Conservation (phyloP, 2,888 invertebrate genomes). For the Pedicia rivosa region DNA sequence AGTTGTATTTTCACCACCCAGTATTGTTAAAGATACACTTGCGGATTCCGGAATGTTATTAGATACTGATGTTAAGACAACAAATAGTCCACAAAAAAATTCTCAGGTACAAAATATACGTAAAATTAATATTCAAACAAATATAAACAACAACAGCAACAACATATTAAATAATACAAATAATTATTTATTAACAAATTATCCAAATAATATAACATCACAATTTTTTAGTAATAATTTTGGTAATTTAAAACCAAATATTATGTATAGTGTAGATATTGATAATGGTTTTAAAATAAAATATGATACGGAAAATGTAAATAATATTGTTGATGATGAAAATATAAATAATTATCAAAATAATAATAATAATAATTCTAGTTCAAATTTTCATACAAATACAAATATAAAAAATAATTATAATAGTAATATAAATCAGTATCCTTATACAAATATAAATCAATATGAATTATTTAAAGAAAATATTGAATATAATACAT, state of each 20-base stretch:
- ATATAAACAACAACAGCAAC: no score
- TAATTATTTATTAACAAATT: no score
- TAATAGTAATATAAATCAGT: background rate
- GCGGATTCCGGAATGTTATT: constrained; percentile 25
- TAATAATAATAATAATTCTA: constrained; percentile 2
- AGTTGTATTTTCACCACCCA: constrained; percentile 65
- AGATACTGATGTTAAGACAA: constrained; percentile 16
- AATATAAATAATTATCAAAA: background rate
- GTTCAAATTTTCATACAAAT: background rate
- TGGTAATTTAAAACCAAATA: background rate
- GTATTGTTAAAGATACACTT: constrained; percentile 69
- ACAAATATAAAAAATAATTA: constrained; percentile 3
- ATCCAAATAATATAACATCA: background rate
- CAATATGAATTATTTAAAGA: background rate
- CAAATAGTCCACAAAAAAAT: constrained; percentile 21
- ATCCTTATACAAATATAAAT: no score
- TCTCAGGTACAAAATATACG: constrained; percentile 13
- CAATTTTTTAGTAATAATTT: constrained; percentile 1
- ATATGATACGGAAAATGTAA: constrained; percentile 1
- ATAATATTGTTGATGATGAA: background rate
- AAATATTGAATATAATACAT: constrained; percentile 1
- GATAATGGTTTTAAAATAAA: background rate
- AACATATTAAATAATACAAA: no score
- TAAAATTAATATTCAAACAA: no score
- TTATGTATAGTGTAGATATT: background rate